Base-by-base conservation (phyloP, 1,140 invertebrate genomes). In the Pantala flavescens region DNA sequence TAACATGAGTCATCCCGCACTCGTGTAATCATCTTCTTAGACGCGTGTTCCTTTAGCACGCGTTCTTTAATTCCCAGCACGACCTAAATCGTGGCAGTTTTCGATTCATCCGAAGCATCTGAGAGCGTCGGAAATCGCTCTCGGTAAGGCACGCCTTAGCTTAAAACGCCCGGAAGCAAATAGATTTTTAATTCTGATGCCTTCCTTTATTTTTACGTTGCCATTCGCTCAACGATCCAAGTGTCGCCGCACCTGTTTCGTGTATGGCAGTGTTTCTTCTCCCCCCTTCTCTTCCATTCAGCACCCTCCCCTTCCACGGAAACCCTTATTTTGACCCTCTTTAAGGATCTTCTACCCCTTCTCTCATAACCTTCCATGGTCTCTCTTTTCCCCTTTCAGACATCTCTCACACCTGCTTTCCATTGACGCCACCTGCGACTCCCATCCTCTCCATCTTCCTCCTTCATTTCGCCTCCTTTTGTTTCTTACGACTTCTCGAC, bases 201-300 rank as follows among this genome's bases (percentile, higher is more conserved):
- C 12, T 63, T 63, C n/a, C 12, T 19, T 63, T 21, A 63, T 63
- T 63, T 63, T 63, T 63, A 63, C 49, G 49, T 63, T 19, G 49
- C 49, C 49, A 63, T 63, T 63, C 12, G 49, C 12, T 21, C 5
- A 21, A 63, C 49, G 49, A 63, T 12, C 5, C 49, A 63, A 63
- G 49, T 63, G 49, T 63, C 49, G 49, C 49, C 49, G 49, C 49
- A 63, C 49, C 49, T 63, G 49, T 63, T 63, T 63, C 49, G 49
- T 63, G 49, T 63, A 63, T 21, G 49, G 16, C 49, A 21, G 14
- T 63, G 49, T 63, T 63, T 21, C 49, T 63, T 36, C 28, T 63
- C 49, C 49, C 49, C 12, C 14, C 16, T 19, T 12, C 49, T 21
- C 12, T 14, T 12, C 49, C 12, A 3, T 21, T 12, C 49, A 63